Evolutionary conservation across 2,888 invertebrate species (phyloP), one percentile per base, ranked within the genome.

Genomic region (Chloroclystis v-ata): DNA sequence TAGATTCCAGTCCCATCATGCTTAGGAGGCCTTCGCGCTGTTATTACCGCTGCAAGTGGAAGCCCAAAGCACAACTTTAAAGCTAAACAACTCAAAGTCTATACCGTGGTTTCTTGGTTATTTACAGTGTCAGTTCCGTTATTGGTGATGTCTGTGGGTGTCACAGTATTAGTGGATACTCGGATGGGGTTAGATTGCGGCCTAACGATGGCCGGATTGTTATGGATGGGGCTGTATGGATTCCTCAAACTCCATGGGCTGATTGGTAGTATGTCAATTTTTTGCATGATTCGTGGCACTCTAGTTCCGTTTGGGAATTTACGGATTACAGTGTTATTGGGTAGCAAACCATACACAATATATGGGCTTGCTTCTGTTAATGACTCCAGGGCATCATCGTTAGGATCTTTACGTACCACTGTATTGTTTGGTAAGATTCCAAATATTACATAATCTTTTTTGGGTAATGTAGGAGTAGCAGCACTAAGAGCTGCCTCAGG

Each of bases 291-390:
- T 71, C 92, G 92, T 79, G 93, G 93, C 78, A 94, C 91, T 79
- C 92, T 85, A 73, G 94, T 93, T 77, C 94, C 94, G 69, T 94
- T 94, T 58, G 94, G 94, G 75, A 92, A 94, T 85, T 92, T 94
- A 83, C 92, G 91, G 74, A 94, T 92, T 76, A 94, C 87, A 75
- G 92, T 93, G 82, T 93, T 93, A 87, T 94, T 93, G 60, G 94
- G 93, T 76, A 91, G 92, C 67, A 94, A 90, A 74, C 94, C 93
- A 67, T 92, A 92, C 74, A 94, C 90, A 65, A 93, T 90, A 77
- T 91, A 93, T 58, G 93, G 93, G 71, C 90, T 91, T 65, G 92
- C 89, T 71, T 92, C 90, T 82, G 92, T 92, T 78, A 91, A 87
- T 69, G 90, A 84, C 72, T 92, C 91, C 78, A 91, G 89, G 66